Evolutionary conservation across 2,888 invertebrate species (phyloP), one percentile per base, ranked within the genome.

Genomic region (Phyllotreta striolata): DNA sequence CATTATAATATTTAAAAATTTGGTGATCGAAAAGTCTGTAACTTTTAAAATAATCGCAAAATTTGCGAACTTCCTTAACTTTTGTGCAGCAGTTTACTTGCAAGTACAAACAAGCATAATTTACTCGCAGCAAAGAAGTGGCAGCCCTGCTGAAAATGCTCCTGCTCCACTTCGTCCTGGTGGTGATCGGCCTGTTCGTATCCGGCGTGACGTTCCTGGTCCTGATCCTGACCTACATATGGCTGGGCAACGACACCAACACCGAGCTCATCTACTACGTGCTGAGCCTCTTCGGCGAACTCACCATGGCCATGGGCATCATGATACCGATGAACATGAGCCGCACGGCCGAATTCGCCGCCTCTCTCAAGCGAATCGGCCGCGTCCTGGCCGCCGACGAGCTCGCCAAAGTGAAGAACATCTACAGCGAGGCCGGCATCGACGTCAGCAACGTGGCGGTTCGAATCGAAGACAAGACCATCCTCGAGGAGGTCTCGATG

Each of bases 401-500:
- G 46, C 54, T 59, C 43, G 14, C 59, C 9, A 54, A 60, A 47
- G 12, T 46, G 6, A 62, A 57, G 35, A 55, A 47, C 3, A 38
- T 43, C 6, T 56, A 62, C n/a, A 65, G 44, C 7, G 61, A 66
- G 10, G 52, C 63, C n/a, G 51, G 55, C 7, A 57, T 69, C 12
- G 59, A 63, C 38, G 38, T 66, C 6, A 64, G 64, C 37, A 55
- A 64, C 40, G 64, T 55, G 9, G 49, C 56, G 0, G 62, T 69
- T 7, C 46, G 67, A 41, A 68, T 72, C n/a, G 57, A 71, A 76
- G 44, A 75, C 72, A 7, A 66, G 69, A 47, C 70, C 77, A 4
- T 84, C 0, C 71, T 86, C 9, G 76, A 77, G 57, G 75, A 83
- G 59, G 70, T 85, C 4, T 80, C 77, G 7, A 65, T 84, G 14